phyloP scores from a whole-genome alignment of 1,140 invertebrate genomes.

The Nomia melanderi region DNA sequence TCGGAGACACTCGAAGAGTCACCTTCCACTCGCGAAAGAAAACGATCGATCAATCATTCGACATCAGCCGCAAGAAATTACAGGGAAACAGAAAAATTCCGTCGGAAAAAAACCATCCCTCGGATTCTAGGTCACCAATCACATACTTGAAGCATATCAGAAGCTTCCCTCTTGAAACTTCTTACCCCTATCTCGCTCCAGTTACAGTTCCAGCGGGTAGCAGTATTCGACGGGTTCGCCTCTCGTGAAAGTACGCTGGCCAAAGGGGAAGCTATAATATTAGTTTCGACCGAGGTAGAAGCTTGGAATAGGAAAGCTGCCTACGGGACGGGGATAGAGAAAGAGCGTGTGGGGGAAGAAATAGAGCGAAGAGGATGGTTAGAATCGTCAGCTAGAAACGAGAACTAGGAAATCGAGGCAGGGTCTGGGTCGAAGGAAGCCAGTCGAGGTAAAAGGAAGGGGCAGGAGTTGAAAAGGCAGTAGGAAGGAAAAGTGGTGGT shows the following conservation, averaged over 20 bases:
- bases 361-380: not conserved
- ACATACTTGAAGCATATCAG: constrained; percentile 21
- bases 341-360: not conserved
- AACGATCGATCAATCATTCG: not conserved
- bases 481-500: not conserved
- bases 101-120: not conserved
- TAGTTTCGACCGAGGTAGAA: constrained; percentile 46
- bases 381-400: not conserved
- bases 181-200: constrained; percentile 16
- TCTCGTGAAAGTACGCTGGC: constrained; percentile 37
- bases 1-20: no score
- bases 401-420: not conserved
- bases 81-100: not conserved
- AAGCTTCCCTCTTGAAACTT: constrained; percentile 30
- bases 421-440: not conserved
- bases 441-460: constrained; percentile 11
- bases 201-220: constrained; percentile 2
- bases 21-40: no score
- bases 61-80: not conserved
- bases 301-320: not conserved
- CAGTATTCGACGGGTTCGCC: constrained; percentile 25
- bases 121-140: not conserved
- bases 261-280: constrained; percentile 54
- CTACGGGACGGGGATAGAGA: not conserved
- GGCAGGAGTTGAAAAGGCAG: no score